These are phyloP conservation scores for Bombylius major DNA, from an alignment of 2,888 invertebrate species.

Conservation along the genomic window DNA sequence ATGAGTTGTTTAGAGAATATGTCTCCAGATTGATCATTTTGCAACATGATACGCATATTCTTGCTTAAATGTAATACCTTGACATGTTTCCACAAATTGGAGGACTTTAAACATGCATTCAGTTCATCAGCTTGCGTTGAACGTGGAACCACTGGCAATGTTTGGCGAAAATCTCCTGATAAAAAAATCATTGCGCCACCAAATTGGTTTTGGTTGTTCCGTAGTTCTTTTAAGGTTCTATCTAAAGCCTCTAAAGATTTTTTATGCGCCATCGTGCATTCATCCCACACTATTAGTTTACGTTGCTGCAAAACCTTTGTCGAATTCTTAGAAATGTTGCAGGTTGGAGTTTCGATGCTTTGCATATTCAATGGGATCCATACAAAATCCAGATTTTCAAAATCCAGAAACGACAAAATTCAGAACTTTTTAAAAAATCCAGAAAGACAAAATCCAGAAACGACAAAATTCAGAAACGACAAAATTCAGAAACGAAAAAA, in stretches of 20 bases:
- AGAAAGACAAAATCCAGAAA: too few species aligned
- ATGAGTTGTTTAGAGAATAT: slow-evolving; percentile 1
- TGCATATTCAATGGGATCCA: too few species aligned
- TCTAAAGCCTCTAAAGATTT: slow-evolving; percentile 10
- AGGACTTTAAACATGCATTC: slow-evolving; percentile 12
- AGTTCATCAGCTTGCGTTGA: slow-evolving; percentile 17
- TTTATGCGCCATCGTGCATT: too few species aligned
- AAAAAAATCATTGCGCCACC: slow-evolving; percentile 11
- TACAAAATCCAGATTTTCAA: too few species aligned
- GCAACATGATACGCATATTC: slow-evolving; percentile 11
- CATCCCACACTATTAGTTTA: too few species aligned
- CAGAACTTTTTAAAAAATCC: too few species aligned
- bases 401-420: too few species aligned
- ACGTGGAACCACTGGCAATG: slow-evolving; percentile 12
- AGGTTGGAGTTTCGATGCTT: too few species aligned
- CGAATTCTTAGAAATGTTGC: too few species aligned
- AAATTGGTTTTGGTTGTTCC: slow-evolving; percentile 7
- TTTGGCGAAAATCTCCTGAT: slow-evolving; percentile 11
- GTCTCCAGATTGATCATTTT: slow-evolving; percentile 12
- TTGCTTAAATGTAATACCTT: slow-evolving; percentile 7
- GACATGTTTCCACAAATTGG: slow-evolving; percentile 10
- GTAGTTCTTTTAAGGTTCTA: slow-evolving; percentile 12
- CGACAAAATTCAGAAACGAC: too few species aligned
- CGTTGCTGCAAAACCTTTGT: too few species aligned
- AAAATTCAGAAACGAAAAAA: too few species aligned